phyloP scores from a whole-genome alignment of 1,140 invertebrate species.

The Apis laboriosa region DNA sequence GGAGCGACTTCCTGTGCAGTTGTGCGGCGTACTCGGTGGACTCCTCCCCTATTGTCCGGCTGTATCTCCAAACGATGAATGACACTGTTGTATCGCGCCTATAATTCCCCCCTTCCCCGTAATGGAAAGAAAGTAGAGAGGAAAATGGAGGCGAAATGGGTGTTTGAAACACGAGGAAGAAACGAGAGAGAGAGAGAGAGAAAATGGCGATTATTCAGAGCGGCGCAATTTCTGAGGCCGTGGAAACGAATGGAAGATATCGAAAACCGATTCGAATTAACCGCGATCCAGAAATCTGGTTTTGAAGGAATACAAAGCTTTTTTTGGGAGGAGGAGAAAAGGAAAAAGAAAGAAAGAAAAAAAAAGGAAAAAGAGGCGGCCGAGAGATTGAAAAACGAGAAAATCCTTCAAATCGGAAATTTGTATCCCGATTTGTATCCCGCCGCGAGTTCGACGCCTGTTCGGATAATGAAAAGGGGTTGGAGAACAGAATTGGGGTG shows the following conservation, averaged over 20 bases:
- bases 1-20: neutral
- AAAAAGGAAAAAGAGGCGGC: neutral
- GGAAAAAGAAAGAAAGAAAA: neutral
- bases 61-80: neutral
- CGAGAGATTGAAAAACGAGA: neutral
- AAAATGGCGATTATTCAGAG: conserved; percentile 51
- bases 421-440: neutral
- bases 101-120: conserved; percentile 8
- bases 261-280: neutral
- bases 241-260: neutral
- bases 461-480: neutral
- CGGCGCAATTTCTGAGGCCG: neutral
- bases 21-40: conserved; percentile 29
- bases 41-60: conserved; percentile 54
- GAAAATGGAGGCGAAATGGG: conserved; percentile 2
- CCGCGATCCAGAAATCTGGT: neutral
- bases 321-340: no score
- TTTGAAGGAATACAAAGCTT: no score
- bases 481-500: neutral
- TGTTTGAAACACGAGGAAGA: conserved; percentile 11
- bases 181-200: conserved; percentile 15
- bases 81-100: conserved; percentile 1
- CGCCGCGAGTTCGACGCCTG: neutral
- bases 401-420: neutral
- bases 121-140: conserved; percentile 7